Conservation (phyloP, 1,140 invertebrate genomes). For the fruit fly (Drosophila melanogaster) region DNA sequence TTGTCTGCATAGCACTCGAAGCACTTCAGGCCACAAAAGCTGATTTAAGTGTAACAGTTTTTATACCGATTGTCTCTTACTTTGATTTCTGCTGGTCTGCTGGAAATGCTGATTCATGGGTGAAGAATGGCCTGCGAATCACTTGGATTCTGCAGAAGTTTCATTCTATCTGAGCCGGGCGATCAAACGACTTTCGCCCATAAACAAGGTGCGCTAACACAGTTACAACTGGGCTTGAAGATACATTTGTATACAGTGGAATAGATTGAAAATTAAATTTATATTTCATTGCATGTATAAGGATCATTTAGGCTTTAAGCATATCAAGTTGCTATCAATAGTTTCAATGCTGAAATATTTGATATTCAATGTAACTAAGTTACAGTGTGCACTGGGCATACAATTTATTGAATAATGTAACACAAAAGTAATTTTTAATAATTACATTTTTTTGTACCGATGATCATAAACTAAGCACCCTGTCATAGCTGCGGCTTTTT, state of each 20-base stretch:
- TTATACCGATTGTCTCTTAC: conserved; percentile 34
- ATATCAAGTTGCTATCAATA: too few species aligned
- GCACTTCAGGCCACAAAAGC: conserved; percentile 28
- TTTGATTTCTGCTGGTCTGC: conserved; percentile 18
- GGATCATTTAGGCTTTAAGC: background rate
- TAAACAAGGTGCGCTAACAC: conserved; percentile 35
- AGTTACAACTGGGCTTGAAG: conserved; percentile 19
- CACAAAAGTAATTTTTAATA: background rate
- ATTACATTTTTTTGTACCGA: too few species aligned
- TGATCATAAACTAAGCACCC: too few species aligned
- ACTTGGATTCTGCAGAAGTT: conserved; percentile 54
- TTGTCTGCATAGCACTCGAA: conserved; percentile 36
- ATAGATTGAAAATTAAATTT: background rate
- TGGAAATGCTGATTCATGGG: conserved; percentile 59
- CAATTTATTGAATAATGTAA: too few species aligned
- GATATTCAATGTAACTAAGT: background rate
- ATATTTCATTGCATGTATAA: too few species aligned
- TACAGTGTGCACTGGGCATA: too few species aligned
- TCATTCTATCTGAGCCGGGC: conserved; percentile 34
- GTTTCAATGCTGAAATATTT: background rate
- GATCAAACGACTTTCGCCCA: conserved; percentile 34
- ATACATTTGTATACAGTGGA: background rate
- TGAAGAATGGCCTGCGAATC: conserved; percentile 51
- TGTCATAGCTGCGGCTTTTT: too few species aligned
- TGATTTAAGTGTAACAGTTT: conserved; percentile 56